These are phyloP conservation scores for Lasiurus borealis DNA, from an alignment of 2,113 vertebrate species.

Conservation along the genomic window DNA sequence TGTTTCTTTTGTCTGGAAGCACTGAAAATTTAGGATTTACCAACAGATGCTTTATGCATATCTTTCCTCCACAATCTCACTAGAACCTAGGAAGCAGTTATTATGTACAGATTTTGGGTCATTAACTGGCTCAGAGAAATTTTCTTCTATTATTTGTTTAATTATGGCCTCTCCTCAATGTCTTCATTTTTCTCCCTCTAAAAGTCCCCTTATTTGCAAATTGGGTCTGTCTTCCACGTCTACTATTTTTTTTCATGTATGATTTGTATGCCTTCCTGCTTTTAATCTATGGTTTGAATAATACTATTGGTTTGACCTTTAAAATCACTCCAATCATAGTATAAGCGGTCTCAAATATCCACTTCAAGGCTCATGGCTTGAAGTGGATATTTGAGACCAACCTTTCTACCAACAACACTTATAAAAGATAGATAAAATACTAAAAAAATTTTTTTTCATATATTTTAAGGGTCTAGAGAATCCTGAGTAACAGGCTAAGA, in stretches of 20 bases:
- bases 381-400: neutral
- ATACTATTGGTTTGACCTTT: neutral
- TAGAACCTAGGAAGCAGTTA: neutral
- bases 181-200: slow-evolving; percentile 38
- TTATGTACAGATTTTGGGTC: neutral
- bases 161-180: neutral
- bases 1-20: neutral
- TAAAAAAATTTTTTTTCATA: neutral
- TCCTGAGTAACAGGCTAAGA: neutral
- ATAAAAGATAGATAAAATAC: neutral
- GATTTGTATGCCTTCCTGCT: neutral
- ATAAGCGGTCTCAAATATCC: neutral
- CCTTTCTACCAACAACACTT: neutral
- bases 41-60: neutral
- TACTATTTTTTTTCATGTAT: neutral
- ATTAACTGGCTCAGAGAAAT: neutral
- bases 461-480: neutral
- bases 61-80: neutral
- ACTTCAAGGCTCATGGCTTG: neutral
- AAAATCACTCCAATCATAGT: neutral
- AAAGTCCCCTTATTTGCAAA: neutral
- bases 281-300: neutral
- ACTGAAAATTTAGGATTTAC: neutral
- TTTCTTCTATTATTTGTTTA: neutral
- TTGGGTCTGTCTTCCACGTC: neutral